Evolutionary conservation across 2,797 vertebrate species (phyloP), one percentile per base, ranked within the genome.

Genomic region (Harpagifer antarcticus): DNA sequence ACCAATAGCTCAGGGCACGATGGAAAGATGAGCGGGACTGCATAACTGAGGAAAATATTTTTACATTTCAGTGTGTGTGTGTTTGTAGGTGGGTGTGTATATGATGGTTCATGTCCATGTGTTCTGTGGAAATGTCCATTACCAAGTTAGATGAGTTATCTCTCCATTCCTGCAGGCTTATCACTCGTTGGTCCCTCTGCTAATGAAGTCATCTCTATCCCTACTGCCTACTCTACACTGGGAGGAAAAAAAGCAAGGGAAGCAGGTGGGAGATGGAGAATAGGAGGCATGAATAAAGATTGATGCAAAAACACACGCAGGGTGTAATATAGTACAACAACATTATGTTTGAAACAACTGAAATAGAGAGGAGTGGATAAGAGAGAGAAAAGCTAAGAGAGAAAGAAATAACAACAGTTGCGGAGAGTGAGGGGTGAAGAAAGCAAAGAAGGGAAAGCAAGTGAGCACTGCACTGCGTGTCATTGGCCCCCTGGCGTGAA

Each of bases 401-500:
- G 79, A 79, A 75, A 84, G 83, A 86, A 90, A 84, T 84, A 90
- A 84, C 75, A 83, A 78, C 82, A 86, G 85, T 72, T 67, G 49
- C 40, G 48, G 81, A 88, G 82, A 74, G 68, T 78, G 84, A 91
- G 85, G 88, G 88, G 87, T 91, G 89, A 90, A 82, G 89, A 90
- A 91, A 92, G 87, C 78, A 74, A 78, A 86, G 82, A 78, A 82
- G 86, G 76, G 82, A 74, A 88, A 87, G 91, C 85, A 88, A 89
- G 89, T 86, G 89, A 89, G 88, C 87, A 90, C 84, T 90, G 88
- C 86, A 85, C 90, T 85, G 90, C 83, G 81, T 94, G 94, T 91
- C 88, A 91, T 92, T 93, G 90, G 85, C 90, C 93, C 93, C 94
- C 93, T 91, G 91, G 95, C 90, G 84, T 90, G 93, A 94, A 94